Base-by-base conservation (phyloP, 2,113 vertebrate genomes). In the Trochalopteron elliotii region DNA sequence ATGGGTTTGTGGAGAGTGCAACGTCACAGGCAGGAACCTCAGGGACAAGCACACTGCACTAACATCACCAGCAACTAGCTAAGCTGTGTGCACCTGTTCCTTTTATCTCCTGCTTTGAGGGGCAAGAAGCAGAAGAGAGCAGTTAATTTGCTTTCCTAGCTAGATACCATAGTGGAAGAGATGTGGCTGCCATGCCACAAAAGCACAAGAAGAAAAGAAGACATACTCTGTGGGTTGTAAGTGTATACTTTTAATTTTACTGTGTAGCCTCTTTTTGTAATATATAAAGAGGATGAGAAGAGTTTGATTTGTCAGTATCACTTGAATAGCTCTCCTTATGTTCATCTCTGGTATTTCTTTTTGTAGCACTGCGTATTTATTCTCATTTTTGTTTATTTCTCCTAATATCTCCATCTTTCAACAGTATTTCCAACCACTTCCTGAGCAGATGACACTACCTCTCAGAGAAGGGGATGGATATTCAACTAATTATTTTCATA, bases 21-120 rank as follows among this genome's bases (percentile, higher is more conserved):
- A 4, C 4, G 5, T 27, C 37, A 55, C 2, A 3, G 20, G 13
- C 20, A 27, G 37, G n/a, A 89, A 24, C 20, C 57, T 60, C 28
- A 61, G 0, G 5, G 23, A 15, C 1, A 5, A 83, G 27, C 42
- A 64, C 1, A 1, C 56, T 23, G 10, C 31, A 16, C n/a, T 23
- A 44, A 15, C 4, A 40, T 28, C 3, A 2, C 10, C 49, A 87
- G 22, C 27, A 83, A 4, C 20, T 5, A 44, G 21, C 12, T 65
- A 22, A 87, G 19, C 49, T 37, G 3, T 18, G 55, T 50, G 8
- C 11, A 22, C 61, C 37, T 74, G 47, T 31, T 91, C 20, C 12
- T 12, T 53, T 61, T 78, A 30, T 44, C 15, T 40, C 9, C 45
- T 57, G 16, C 12, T 84, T 45, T 9, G 4, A 70, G 55, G 37